phyloP scores from a whole-genome alignment of 2,888 invertebrate species.

The Erebia ligea region DNA sequence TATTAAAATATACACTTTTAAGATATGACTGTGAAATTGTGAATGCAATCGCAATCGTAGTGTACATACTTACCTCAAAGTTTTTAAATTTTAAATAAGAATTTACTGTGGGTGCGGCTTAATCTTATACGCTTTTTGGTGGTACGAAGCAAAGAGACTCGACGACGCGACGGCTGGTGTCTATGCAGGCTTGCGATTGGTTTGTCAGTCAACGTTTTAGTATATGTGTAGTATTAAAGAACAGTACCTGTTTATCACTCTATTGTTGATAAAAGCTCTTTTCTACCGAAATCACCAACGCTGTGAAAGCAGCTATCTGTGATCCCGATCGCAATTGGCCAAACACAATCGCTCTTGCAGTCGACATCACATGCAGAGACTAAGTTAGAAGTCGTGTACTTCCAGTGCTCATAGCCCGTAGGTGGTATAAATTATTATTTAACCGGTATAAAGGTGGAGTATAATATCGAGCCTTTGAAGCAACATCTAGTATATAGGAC shows the following conservation, averaged over 20 bases:
- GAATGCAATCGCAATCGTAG: constrained; percentile 11
- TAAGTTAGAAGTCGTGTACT: constrained; percentile 7
- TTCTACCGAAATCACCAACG: not conserved
- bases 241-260: too few relatives aligned
- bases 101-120: too few relatives aligned
- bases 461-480: constrained; percentile 19
- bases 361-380: constrained; percentile 4
- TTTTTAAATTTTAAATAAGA: not conserved
- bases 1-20: constrained; percentile 29
- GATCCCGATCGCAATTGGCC: constrained; percentile 4
- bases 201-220: too few relatives aligned
- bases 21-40: constrained; percentile 10
- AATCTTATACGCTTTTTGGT: too few relatives aligned
- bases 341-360: constrained; percentile 6
- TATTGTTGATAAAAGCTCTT: too few relatives aligned
- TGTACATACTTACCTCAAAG: too few relatives aligned
- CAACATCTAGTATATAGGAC: constrained; percentile 27
- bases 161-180: too few relatives aligned
- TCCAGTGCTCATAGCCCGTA: constrained; percentile 20
- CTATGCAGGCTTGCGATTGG: too few relatives aligned
- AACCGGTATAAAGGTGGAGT: constrained; percentile 22
- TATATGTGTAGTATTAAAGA: too few relatives aligned
- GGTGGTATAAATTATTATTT: constrained; percentile 35
- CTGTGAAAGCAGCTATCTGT: not conserved
- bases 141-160: too few relatives aligned